Evolutionary conservation across 2,113 vertebrate species (phyloP).

Genomic region (Chascanopsetta lugubris): DNA sequence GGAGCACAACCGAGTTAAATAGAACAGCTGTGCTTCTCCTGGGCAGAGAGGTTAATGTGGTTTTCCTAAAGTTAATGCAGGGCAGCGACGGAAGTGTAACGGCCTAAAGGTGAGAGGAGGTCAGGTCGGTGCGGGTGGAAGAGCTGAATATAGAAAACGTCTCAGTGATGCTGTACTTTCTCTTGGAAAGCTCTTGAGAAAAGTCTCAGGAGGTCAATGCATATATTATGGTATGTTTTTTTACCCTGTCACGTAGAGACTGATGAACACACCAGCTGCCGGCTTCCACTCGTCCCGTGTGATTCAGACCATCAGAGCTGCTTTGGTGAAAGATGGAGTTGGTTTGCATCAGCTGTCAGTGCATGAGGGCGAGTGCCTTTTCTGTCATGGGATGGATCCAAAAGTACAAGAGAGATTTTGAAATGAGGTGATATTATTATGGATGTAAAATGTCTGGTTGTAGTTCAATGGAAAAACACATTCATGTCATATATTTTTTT

Average conservation of each 20-base stretch:
- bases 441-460: too few relatives aligned
- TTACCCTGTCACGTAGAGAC: neutral
- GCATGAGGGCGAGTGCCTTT: too few relatives aligned
- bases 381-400: too few relatives aligned
- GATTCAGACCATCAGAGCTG: neutral
- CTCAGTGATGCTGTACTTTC: neutral
- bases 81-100: conserved; percentile 19
- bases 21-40: neutral
- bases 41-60: neutral
- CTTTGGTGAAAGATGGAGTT: neutral
- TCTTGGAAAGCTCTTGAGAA: neutral
- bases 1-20: neutral
- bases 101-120: conserved; percentile 10
- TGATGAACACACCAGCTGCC: neutral
- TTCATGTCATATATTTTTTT: too few relatives aligned
- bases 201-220: neutral
- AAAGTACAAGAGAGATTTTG: too few relatives aligned
- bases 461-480: too few relatives aligned
- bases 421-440: too few relatives aligned
- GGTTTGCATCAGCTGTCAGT: too few relatives aligned
- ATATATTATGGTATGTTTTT: neutral
- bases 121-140: conserved; percentile 10
- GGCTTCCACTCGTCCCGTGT: neutral
- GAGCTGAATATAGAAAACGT: conserved; percentile 7
- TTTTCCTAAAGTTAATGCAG: conserved; percentile 20